Conservation (phyloP, 1,140 invertebrate genomes). For the Polypedilum vanderplanki region DNA sequence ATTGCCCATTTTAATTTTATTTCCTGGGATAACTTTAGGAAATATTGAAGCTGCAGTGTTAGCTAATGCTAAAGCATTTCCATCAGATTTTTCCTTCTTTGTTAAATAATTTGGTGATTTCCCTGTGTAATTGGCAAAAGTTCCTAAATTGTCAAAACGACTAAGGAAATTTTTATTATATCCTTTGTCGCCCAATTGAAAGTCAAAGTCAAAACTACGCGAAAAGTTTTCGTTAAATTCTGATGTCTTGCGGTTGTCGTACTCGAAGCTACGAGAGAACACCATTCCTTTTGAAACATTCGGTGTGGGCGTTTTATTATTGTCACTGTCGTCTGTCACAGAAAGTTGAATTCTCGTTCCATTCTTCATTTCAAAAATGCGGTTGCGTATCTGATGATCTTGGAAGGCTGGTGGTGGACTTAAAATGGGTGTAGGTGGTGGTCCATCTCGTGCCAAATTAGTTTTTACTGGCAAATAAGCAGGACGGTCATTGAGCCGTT, state of each 20-base stretch:
- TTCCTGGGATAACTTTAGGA: constrained; percentile 22
- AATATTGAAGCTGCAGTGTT: background rate
- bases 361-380: constrained; percentile 13
- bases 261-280: constrained; percentile 43
- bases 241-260: constrained; percentile 37
- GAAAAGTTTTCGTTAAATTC: constrained; percentile 42
- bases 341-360: constrained; percentile 21
- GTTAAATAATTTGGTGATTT: constrained; percentile 42
- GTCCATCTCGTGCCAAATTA: constrained; percentile 39
- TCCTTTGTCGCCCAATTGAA: constrained; percentile 35
- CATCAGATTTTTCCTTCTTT: constrained; percentile 37
- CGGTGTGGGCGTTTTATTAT: constrained; percentile 6
- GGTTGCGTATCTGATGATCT: constrained; percentile 35
- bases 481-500: constrained; percentile 41
- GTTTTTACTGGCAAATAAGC: constrained; percentile 41
- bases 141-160: constrained; percentile 36
- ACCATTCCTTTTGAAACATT: constrained; percentile 40
- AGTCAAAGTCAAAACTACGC: constrained; percentile 39
- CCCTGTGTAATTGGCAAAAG: constrained; percentile 41
- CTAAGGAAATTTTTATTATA: constrained; percentile 22
- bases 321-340: constrained; percentile 2
- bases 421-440: constrained; percentile 46
- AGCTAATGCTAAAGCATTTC: background rate
- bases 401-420: constrained; percentile 49
- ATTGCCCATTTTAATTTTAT: constrained; percentile 28